These are phyloP conservation scores for Hippopotamus amphibius DNA, from an alignment of 2,113 vertebrate genomes.

Conservation along the genomic window DNA sequence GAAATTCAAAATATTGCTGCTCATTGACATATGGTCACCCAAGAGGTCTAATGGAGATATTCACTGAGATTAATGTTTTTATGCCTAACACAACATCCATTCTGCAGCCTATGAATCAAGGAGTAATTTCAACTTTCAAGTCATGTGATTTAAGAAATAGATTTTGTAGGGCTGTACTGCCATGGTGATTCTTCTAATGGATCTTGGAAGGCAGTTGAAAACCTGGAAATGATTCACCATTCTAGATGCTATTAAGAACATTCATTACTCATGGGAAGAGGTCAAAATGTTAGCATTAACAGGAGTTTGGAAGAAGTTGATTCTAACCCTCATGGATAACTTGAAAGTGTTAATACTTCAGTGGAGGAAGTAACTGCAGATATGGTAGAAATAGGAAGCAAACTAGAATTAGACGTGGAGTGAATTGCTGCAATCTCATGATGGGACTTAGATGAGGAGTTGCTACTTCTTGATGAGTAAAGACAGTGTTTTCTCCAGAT, in stretches of 20 bases:
- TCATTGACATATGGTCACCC: not conserved
- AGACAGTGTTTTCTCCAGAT: not conserved
- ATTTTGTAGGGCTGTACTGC: not conserved
- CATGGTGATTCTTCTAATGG: not conserved
- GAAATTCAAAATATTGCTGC: not conserved
- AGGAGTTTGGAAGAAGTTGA: not conserved
- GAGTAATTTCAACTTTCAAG: not conserved
- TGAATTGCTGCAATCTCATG: not conserved
- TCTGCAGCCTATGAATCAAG: not conserved
- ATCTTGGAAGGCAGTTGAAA: not conserved
- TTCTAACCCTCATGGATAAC: not conserved
- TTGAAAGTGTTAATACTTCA: not conserved
- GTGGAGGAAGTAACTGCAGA: not conserved
- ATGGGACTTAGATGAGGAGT: not conserved
- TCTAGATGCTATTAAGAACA: not conserved
- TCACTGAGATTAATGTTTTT: not conserved
- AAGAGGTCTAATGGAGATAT: not conserved
- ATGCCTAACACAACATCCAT: not conserved
- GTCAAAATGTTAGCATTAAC: not conserved
- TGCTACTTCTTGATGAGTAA: not conserved
- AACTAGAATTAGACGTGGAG: not conserved
- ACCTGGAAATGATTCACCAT: not conserved
- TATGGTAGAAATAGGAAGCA: not conserved
- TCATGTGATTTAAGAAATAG: not conserved
- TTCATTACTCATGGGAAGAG: not conserved